Base-by-base conservation (phyloP, 2,797 vertebrate genomes). In the Decapterus maruadsi region DNA sequence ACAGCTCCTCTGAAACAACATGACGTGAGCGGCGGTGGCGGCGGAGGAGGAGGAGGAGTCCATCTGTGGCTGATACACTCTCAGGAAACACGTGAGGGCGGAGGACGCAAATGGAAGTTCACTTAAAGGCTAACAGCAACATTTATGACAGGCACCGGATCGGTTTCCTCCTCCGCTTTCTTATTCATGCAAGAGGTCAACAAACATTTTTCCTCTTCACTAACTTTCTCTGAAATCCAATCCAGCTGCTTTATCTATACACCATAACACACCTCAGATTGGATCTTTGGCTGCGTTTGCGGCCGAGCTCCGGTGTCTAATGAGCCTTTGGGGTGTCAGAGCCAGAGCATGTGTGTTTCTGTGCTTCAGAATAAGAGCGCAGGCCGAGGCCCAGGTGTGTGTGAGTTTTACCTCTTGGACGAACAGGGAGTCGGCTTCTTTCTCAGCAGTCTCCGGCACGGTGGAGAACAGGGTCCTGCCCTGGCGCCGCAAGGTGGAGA, bases 381-480 rank as follows among this genome's bases (percentile, higher is more conserved):
- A 4, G 55, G 67, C 53, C 57, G 22, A 51, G 26, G 45, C 77
- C 72, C 80, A 82, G 82, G 26, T 26, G 26, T 26, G 63, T 68
- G 29, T 80, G 61, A 64, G 55, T 59, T 88, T 95, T 95, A 99
- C 98, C 97, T 99, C 97, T 73, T 96, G 98, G 65, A 99, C 97
- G 87, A 99, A 98, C 65, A 99, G 93, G 64, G 96, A 97, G 69
- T 96, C 95, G 31, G 97, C 98, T 83, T 96, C 97, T 87, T 97
- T 97, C 87, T 96, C 96, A 0, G 98, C 98, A 0, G 95, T 95
- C 66, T 95, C 95, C 63, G 98, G 98, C 85, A 99, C 96, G 0
- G 97, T 98, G 75, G 97, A 95, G 83, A 84, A 94, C n/a, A 95
- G 31, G 34, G 97, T 98, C 73, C 97, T 93, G 73, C 96, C 96